A percentile compares a stretch with the other conserved stretches of the same genome.
phyloP scores from a whole-genome alignment of 2,888 invertebrate genomes.

The Scaptomyza tumidula region DNA sequence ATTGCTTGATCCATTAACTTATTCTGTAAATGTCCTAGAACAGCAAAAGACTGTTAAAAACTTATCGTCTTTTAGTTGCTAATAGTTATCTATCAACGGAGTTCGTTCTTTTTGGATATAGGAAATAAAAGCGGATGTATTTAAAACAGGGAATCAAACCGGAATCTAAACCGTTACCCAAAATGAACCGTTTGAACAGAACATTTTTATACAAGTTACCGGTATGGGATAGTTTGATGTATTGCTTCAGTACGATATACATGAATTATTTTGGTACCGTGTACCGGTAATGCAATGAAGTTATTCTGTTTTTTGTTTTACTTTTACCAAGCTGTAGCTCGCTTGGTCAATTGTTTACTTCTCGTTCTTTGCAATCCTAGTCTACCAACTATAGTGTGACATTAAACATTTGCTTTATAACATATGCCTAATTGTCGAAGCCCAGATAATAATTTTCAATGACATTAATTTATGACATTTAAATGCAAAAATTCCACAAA shows the following conservation, averaged over 20 bases:
- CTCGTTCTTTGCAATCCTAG: no score
- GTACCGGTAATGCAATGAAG: no score
- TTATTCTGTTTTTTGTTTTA: no score
- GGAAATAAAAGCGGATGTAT: neutral
- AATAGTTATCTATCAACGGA: neutral
- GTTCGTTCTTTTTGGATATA: neutral
- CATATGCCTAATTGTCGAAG: conserved; percentile 3
- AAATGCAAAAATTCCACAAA: conserved; percentile 16
- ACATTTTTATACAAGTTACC: no score
- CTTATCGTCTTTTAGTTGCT: conserved; percentile 11
- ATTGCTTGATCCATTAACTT: conserved; percentile 44
- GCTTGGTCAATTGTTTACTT: no score
- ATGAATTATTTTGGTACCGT: no score
- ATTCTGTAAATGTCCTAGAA: conserved; percentile 31
- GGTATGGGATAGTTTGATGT: no score
- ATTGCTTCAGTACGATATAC: no score
- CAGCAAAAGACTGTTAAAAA: conserved; percentile 21
- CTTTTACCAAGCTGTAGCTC: no score
- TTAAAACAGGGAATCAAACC: no score
- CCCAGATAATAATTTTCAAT: conserved; percentile 24
- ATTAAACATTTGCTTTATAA: no score
- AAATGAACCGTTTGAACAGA: neutral
- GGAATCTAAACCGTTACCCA: neutral
- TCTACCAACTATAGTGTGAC: no score
- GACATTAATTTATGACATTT: conserved; percentile 24